Evolutionary conservation across 2,797 vertebrate species (phyloP).

Genomic region (Esox masquinongy): DNA sequence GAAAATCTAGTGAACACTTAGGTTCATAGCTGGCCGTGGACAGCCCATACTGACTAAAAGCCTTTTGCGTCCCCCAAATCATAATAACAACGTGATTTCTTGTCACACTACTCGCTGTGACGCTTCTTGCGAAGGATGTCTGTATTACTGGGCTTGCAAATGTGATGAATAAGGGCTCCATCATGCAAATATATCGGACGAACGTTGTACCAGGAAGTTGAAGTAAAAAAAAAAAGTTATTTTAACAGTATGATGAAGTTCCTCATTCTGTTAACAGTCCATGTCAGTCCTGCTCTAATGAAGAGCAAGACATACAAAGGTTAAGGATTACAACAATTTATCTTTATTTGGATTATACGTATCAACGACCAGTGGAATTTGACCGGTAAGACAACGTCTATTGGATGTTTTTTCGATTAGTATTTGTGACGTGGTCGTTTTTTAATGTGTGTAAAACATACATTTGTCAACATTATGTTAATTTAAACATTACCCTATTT

Average conservation of each 20-base stretch:
- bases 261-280: slow-evolving; percentile 36
- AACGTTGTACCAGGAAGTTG: slow-evolving; percentile 48
- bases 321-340: slow-evolving; percentile 2
- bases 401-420: not conserved
- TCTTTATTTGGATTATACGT: not conserved
- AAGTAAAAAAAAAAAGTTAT: slow-evolving; percentile 24
- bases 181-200: slow-evolving; percentile 45
- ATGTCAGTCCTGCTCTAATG: not conserved
- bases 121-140: not conserved
- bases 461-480: not conserved
- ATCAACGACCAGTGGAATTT: slow-evolving; percentile 1
- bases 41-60: not conserved
- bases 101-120: too few species aligned
- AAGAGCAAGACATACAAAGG: not conserved
- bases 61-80: too few species aligned
- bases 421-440: not conserved
- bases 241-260: slow-evolving; percentile 30
- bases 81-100: too few species aligned
- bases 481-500: not conserved
- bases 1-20: not conserved
- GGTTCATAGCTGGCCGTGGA: not conserved
- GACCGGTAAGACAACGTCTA: slow-evolving; percentile 32
- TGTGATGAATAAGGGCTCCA: not conserved
- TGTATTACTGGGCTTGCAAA: not conserved
- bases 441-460: not conserved